Conservation (phyloP, 2,797 vertebrate genomes). For the Alcedo quadribrachys region DNA sequence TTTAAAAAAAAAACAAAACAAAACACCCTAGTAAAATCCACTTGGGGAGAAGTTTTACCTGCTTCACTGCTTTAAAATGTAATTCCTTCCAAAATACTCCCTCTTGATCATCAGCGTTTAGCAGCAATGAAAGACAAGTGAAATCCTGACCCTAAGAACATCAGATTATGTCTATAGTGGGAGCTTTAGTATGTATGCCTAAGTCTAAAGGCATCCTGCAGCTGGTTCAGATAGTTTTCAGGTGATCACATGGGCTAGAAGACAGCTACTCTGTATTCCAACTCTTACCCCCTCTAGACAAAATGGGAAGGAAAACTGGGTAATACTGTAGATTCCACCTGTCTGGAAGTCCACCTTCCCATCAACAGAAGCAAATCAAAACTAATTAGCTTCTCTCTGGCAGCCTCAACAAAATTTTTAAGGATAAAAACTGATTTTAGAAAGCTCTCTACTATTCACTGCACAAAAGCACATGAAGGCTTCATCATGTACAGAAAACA, state of each 20-base stretch:
- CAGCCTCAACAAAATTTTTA: not conserved
- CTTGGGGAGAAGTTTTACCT: rapidly evolving
- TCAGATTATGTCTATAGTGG: not conserved
- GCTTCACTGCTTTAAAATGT: not conserved
- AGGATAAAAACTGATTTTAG: not conserved
- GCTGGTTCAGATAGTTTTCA: not conserved
- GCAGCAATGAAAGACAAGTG: not conserved
- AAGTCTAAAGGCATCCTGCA: not conserved
- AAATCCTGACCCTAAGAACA: not conserved
- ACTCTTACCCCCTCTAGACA: not conserved
- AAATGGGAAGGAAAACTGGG: not conserved
- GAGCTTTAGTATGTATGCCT: not conserved
- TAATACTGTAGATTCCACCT: not conserved
- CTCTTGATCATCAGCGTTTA: not conserved
- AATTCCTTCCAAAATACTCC: not conserved
- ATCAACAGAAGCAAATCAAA: not conserved
- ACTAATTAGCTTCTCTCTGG: not conserved
- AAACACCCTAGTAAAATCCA: not conserved
- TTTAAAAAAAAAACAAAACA: not conserved
- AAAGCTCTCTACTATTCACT: not conserved
- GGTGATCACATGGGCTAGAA: not conserved
- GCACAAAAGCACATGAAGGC: not conserved
- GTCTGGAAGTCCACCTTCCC: not conserved
- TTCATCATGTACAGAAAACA: not conserved
- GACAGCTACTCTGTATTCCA: not conserved